Percentiles rank a stretch among this genome's conserved stretches.
These are phyloP conservation scores for Frankliniella fusca DNA, from an alignment of 2,888 invertebrate genomes.

Conservation along the genomic window DNA sequence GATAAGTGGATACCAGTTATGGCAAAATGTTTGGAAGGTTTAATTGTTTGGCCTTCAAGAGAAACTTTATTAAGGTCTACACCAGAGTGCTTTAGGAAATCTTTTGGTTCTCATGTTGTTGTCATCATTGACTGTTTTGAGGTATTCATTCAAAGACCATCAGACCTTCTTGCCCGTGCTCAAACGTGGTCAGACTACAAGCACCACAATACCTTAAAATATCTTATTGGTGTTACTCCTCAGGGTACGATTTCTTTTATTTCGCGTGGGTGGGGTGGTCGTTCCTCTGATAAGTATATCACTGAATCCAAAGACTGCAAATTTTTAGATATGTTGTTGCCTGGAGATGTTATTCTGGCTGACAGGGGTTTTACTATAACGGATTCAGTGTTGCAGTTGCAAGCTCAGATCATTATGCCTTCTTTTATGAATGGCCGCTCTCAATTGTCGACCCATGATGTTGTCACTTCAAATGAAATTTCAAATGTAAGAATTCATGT, in stretches of 20 bases:
- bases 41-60: background rate
- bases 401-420: constrained; percentile 38
- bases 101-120: constrained; percentile 32
- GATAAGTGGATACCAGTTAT: background rate
- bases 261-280: constrained; percentile 33
- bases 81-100: constrained; percentile 33
- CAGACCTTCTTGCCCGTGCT: constrained; percentile 27
- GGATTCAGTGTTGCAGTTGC: constrained; percentile 37
- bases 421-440: constrained; percentile 39
- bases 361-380: constrained; percentile 40
- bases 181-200: constrained; percentile 36
- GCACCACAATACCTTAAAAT: constrained; percentile 35
- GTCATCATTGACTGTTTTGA: constrained; percentile 35
- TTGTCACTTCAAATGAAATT: constrained; percentile 37
- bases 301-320: background rate
- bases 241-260: constrained; percentile 35
- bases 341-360: constrained; percentile 39
- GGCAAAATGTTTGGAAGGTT: background rate
- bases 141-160: constrained; percentile 35
- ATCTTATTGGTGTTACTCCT: constrained; percentile 36
- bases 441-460: constrained; percentile 37
- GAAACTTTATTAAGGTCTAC: background rate
- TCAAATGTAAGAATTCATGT: constrained; percentile 39
- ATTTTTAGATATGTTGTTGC: constrained; percentile 34
- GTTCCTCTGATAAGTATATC: constrained; percentile 34